Percentiles rank a stretch among this genome's conserved stretches.
phyloP scores from a whole-genome alignment of 1,140 invertebrate species.

The Atopsyche davidsoni region DNA sequence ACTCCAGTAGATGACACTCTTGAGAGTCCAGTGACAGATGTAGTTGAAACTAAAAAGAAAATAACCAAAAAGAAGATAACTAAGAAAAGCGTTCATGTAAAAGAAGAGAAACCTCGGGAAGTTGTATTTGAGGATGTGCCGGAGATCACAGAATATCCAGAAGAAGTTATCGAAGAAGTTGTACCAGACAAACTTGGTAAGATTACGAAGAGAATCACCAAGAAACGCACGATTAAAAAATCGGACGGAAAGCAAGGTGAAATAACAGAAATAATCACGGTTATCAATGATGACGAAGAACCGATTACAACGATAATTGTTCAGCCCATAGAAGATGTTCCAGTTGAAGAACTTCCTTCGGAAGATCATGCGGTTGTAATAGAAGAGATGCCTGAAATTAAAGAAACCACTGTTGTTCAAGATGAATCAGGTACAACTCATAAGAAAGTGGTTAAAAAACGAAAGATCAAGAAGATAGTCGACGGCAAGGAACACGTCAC shows the following conservation, averaged over 20 bases:
- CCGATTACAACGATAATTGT: slow-evolving; percentile 34
- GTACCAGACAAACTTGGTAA: slow-evolving; percentile 12
- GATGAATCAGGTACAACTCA: slow-evolving; percentile 4
- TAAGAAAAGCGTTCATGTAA: slow-evolving; percentile 26
- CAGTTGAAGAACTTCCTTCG: not conserved
- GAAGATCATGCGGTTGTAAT: slow-evolving; percentile 8
- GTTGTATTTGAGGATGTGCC: slow-evolving; percentile 6
- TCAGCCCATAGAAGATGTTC: slow-evolving; percentile 19
- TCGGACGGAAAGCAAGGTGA: slow-evolving; percentile 32
- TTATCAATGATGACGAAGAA: slow-evolving; percentile 40
- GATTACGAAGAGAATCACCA: slow-evolving; percentile 38
- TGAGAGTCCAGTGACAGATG: slow-evolving; percentile 12
- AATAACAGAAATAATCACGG: slow-evolving; percentile 38
- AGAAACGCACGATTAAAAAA: too few relatives aligned
- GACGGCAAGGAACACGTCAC: slow-evolving; percentile 25
- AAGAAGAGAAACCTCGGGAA: slow-evolving; percentile 24
- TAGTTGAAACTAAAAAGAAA: slow-evolving; percentile 17
- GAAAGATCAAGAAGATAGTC: slow-evolving; percentile 20
- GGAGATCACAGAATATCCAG: slow-evolving; percentile 4
- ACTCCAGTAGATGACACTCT: slow-evolving; percentile 18
- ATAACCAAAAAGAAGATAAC: slow-evolving; percentile 23
- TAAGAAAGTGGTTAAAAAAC: slow-evolving; percentile 3
- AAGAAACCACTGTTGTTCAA: slow-evolving; percentile 8
- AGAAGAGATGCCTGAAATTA: slow-evolving; percentile 12
- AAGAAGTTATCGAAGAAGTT: slow-evolving; percentile 17